phyloP scores from a whole-genome alignment of 2,113 vertebrate genomes.

The Zosterops pallidus region DNA sequence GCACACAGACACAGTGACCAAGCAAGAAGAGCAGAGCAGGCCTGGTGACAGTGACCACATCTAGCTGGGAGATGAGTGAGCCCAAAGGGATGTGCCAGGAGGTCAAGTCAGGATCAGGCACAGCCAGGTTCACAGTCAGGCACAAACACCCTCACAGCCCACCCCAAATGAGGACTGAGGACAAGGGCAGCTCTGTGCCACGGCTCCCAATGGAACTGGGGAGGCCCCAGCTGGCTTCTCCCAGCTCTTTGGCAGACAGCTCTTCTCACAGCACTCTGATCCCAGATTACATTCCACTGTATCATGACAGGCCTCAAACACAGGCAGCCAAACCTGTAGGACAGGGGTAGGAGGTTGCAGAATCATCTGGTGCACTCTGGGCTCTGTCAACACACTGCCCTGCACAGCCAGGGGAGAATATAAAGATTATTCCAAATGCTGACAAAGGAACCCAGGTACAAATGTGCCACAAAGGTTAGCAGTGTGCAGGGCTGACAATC shows the following conservation, averaged over 20 bases:
- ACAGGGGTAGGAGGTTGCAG: neutral
- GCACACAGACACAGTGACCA: neutral
- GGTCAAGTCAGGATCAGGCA: neutral
- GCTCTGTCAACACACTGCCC: neutral
- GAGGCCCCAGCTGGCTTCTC: neutral
- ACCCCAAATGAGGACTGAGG: neutral
- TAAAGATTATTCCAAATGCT: neutral
- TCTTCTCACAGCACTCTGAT: neutral
- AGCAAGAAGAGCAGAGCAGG: neutral
- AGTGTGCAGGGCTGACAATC: neutral
- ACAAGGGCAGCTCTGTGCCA: neutral
- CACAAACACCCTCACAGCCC: neutral
- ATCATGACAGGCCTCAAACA: neutral
- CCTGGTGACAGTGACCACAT: neutral
- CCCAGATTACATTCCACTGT: neutral
- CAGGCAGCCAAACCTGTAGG: neutral
- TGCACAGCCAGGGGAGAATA: neutral
- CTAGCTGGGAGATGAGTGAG: neutral
- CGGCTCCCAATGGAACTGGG: neutral
- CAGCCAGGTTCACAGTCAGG: neutral
- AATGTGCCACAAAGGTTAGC: neutral
- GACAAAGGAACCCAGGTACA: neutral
- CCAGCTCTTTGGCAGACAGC: neutral
- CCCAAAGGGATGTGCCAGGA: neutral
- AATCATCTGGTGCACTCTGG: neutral